Conservation (phyloP, 2,888 invertebrate genomes). For the Aplocera efformata region DNA sequence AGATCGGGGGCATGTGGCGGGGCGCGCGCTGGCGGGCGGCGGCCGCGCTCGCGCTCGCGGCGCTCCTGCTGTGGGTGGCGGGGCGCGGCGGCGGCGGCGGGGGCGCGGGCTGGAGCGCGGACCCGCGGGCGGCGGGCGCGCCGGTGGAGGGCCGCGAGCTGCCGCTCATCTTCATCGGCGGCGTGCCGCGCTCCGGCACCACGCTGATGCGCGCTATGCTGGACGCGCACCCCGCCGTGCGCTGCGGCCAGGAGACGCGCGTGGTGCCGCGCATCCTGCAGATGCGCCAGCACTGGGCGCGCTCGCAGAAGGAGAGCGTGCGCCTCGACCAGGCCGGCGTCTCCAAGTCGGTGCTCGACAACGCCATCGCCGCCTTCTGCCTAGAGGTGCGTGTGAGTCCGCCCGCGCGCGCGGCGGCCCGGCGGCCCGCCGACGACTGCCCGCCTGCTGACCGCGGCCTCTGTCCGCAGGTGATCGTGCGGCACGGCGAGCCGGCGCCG, state of each 20-base stretch:
- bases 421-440: background rate
- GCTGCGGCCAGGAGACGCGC: constrained; percentile 98
- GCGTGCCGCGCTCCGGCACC: constrained; percentile 98
- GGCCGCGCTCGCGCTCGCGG: constrained; percentile 21
- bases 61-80: constrained; percentile 22
- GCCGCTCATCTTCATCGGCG: constrained; percentile 98
- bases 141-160: constrained; percentile 88
- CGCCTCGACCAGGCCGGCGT: constrained; percentile 97
- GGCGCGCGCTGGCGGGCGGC: constrained; percentile 18
- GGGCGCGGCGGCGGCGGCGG: constrained; percentile 34
- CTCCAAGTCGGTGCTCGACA: constrained; percentile 93
- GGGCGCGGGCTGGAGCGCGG: constrained; percentile 38
- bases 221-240: constrained; percentile 97
- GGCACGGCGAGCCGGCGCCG: constrained; percentile 96
- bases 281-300: constrained; percentile 96
- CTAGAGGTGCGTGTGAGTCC: no score
- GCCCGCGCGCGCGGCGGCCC: background rate
- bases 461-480: constrained; percentile 84
- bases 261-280: constrained; percentile 98
- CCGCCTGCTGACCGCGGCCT: background rate
- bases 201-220: constrained; percentile 98
- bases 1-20: constrained; percentile 20
- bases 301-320: constrained; percentile 94
- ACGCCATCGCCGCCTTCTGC: constrained; percentile 98
- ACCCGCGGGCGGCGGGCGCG: constrained; percentile 36